phyloP scores from a whole-genome alignment of 2,888 invertebrate species.

The Unio pictorum region DNA sequence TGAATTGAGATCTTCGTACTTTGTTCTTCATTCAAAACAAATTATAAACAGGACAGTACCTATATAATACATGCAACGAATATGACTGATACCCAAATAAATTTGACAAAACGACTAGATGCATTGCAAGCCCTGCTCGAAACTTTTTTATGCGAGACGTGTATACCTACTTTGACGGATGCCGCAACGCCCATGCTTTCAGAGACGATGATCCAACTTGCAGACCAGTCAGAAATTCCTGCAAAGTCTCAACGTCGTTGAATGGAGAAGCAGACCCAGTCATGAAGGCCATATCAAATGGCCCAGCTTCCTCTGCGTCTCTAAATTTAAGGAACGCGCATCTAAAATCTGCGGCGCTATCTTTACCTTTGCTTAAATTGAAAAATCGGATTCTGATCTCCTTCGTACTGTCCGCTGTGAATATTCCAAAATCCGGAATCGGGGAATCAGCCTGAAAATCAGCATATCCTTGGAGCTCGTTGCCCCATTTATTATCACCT shows the following conservation, averaged over 20 bases:
- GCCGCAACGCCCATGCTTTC: conserved; percentile 25
- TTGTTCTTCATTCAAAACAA: too few species aligned
- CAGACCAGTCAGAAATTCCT: conserved; percentile 22
- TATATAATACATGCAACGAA: too few species aligned
- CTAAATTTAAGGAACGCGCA: conserved; percentile 30
- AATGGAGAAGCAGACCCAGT: conserved; percentile 25
- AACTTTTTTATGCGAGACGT: not conserved
- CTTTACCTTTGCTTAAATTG: conserved; percentile 27
- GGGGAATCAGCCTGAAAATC: conserved; percentile 16
- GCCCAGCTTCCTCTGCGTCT: conserved; percentile 21
- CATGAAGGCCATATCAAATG: conserved; percentile 27
- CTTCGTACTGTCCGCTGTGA: conserved; percentile 13
- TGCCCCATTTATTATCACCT: conserved; percentile 31
- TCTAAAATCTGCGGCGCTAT: conserved; percentile 27
- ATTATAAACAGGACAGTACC: too few species aligned
- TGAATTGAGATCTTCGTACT: too few species aligned
- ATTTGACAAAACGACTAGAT: not conserved
- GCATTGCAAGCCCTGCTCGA: not conserved
- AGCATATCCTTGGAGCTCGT: conserved; percentile 30
- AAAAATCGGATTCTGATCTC: conserved; percentile 25
- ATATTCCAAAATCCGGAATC: conserved; percentile 10
- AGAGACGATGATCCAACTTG: conserved; percentile 23
- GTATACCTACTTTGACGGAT: conserved; percentile 19
- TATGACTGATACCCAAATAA: not conserved
- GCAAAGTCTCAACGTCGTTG: conserved; percentile 13